Base-by-base conservation (phyloP, 1,140 invertebrate genomes). In the Cryptotermes secundus region DNA sequence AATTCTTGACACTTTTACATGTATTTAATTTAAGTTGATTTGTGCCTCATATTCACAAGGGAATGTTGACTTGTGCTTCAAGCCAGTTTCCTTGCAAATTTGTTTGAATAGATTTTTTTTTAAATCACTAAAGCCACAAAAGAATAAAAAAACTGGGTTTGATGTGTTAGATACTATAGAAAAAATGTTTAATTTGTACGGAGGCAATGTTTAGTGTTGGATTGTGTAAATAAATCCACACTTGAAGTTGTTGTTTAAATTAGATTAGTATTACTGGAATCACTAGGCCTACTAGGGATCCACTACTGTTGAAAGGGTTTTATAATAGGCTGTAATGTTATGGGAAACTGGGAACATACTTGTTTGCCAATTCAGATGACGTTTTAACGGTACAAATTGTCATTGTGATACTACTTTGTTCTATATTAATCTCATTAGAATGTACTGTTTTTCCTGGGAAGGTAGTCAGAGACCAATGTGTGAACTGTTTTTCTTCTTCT, bases 381-480 rank as follows among this genome's bases (percentile, higher is more conserved):
- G 83, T 85, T 85, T 85, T 85, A 83, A 85, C 85, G 85, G 85
- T 85, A 85, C 85, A 85, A 85, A 85, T 84, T 84, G 83, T 85
- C 85, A 85, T 85, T 85, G 85, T 85, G 85, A 85, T 85, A 85
- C 83, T 85, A 84, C 45, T 85, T 85, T 85, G 85, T 85, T 85
- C 83, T 84, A 79, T 85, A 82, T 84, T 85, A 84, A 82, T 85
- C 85, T 84, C 36, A 82, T 24, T 83, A 85, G 79, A 84, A 65
- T 84, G 85, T 84, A 85, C 79, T 84, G 80, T 83, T 83, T 83
- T 79, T 59, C 83, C 49, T 83, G 35, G 72, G 38, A 79, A 49
- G 83, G 38, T 79, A 79, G 81, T 42, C 81, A 82, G 81, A 82
- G 81, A 82, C 81, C 81, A 53, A 82, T 82, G 22, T 82, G 81